Percentiles rank a stretch among this genome's conserved stretches.
phyloP scores from a whole-genome alignment of 2,888 invertebrate genomes.

The Polymixis flavicincta region DNA sequence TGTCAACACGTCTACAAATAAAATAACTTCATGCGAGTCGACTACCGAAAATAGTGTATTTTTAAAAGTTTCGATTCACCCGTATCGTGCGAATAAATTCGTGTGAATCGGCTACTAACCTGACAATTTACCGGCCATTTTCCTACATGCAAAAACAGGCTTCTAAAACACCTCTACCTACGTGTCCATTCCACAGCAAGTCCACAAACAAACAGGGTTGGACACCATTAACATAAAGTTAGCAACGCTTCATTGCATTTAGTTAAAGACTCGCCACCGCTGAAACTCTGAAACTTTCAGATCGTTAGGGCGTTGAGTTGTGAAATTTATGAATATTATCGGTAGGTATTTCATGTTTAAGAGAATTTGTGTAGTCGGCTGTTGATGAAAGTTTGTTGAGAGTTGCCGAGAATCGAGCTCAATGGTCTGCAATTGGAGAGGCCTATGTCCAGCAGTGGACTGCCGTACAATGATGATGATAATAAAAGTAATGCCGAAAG shows the following conservation, averaged over 20 bases:
- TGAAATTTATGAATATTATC: slow-evolving; percentile 68
- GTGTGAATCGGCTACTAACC: too few relatives aligned
- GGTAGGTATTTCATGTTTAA: slow-evolving; percentile 53
- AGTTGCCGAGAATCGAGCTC: too few relatives aligned
- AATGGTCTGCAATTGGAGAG: too few relatives aligned
- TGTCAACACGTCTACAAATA: too few relatives aligned
- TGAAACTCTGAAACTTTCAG: slow-evolving; percentile 53
- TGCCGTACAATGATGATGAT: not conserved
- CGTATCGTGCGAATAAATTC: too few relatives aligned
- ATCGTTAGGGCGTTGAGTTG: slow-evolving; percentile 65
- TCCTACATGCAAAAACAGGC: slow-evolving; percentile 19
- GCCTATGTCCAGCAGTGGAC: too few relatives aligned
- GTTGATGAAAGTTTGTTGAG: slow-evolving; percentile 9
- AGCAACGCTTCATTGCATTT: slow-evolving; percentile 65
- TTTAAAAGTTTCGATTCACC: too few relatives aligned
- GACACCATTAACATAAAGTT: slow-evolving; percentile 62
- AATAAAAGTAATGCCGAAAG: slow-evolving; percentile 2
- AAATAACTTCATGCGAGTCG: too few relatives aligned
- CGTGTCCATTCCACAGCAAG: slow-evolving; percentile 12
- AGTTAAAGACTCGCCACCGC: slow-evolving; percentile 62
- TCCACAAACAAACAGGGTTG: slow-evolving; percentile 38
- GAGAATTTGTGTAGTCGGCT: slow-evolving; percentile 39
- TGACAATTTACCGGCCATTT: slow-evolving; percentile 24
- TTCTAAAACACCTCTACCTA: not conserved
- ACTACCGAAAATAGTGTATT: too few relatives aligned